Evolutionary conservation across 1,140 invertebrate species (phyloP).

Genomic region (Schlechtendalia chinensis): DNA sequence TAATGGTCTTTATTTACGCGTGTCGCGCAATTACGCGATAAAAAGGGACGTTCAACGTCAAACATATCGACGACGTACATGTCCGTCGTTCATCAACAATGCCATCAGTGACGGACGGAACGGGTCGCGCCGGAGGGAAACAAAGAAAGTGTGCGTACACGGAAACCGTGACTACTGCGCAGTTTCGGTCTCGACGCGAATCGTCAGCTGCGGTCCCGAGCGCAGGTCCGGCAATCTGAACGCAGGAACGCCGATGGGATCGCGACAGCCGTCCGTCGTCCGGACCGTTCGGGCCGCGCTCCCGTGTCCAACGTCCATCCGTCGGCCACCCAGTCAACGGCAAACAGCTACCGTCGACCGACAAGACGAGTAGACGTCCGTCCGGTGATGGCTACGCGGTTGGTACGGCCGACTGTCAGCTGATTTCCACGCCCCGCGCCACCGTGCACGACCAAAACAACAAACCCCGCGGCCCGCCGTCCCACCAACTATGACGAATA

Average conservation of each 20-base stretch:
- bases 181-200: background rate
- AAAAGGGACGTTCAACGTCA: background rate
- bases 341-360: background rate
- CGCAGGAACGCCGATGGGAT: background rate
- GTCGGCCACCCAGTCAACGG: no score
- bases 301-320: no score
- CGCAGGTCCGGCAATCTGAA: background rate
- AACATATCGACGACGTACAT: background rate
- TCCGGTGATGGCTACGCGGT: background rate
- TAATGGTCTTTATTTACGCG: background rate
- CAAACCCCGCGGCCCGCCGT: slow-evolving; percentile 14
- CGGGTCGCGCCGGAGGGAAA: background rate
- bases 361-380: background rate
- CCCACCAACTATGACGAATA: background rate
- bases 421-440: background rate
- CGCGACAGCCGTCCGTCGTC: background rate
- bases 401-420: slow-evolving; percentile 11
- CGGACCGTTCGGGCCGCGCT: no score
- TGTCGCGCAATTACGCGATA: background rate
- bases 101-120: no score
- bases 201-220: background rate
- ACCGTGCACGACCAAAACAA: background rate
- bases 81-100: no score
- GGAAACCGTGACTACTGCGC: background rate
- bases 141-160: background rate